Base-by-base conservation (phyloP, 1,140 invertebrate genomes). In the Hyposmocoma kahamanoa region DNA sequence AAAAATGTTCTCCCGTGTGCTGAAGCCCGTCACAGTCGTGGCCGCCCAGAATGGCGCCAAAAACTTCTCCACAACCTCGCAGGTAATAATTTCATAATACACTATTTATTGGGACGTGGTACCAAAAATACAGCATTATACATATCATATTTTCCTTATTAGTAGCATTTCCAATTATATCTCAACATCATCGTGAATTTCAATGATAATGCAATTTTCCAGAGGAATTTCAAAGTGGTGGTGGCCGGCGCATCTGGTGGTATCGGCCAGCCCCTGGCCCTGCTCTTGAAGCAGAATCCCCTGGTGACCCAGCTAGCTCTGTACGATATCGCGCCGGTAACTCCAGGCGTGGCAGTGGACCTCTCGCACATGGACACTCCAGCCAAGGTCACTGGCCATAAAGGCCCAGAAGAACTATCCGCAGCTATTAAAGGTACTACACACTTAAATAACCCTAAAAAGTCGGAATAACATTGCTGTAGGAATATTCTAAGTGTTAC, bases 311-410 rank as follows among this genome's bases (percentile, higher is more conserved):
- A 95, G 63, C 88, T 99, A 49, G 90, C 93, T 0, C 88, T 99
- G 1, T 99, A 98, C 71, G 98, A 99, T 89, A 94, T 99, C 82
- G 96, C 97, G 0, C 84, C 84, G 2, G 93, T 98, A 69, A 98
- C 98, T 30, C 95, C 95, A 49, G 98, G 98, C 58, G 98, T 99
- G 13, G 97, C 97, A 50, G 96, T 97, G 54, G 98, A 99, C 90
- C 89, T 99, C 11, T 98, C 97, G 13, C 98, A 99, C 86, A 99
- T 99, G 71, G 94, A 99, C 65, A 97, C 96, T 17, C 88, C 89
- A 22, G 91, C 95, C 50, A 91, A 92, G 81, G 95, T 98, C 24
- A 91, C 89, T 45, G 96, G 94, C 24, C 95, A 91, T 82, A 91
- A 92, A 53, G 90, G 90, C 3, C 87, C 91, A 19, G 93, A 96